Evolutionary conservation across 2,888 invertebrate species (phyloP).

Genomic region (Mylabris sibirica): DNA sequence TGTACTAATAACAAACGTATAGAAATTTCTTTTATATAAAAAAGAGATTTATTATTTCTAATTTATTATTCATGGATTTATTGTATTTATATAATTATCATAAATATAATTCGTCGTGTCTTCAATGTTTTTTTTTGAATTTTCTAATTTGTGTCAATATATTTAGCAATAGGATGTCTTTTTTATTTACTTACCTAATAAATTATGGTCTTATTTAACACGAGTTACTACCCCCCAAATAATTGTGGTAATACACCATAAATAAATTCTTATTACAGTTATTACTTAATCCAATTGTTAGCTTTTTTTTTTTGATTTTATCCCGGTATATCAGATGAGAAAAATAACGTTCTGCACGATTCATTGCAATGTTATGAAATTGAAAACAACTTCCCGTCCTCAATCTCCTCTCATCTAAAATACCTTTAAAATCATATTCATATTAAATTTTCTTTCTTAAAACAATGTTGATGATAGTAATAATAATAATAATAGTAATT

Average conservation of each 20-base stretch:
- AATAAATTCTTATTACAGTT: no score
- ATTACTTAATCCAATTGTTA: neutral
- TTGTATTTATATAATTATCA: no score
- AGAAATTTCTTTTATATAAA: neutral
- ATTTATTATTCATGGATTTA: no score
- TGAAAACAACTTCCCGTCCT: slow-evolving; percentile 10
- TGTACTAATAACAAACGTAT: neutral
- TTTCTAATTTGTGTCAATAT: no score
- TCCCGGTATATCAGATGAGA: neutral
- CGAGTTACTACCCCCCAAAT: no score
- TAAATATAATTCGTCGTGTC: no score
- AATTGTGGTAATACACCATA: no score
- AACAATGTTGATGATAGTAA: neutral
- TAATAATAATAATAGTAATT: neutral
- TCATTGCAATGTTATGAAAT: neutral
- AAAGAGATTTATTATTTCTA: no score
- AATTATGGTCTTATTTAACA: no score
- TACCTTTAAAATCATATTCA: neutral
- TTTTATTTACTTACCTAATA: no score
- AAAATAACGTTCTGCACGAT: slow-evolving; percentile 11
- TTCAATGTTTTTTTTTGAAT: no score
- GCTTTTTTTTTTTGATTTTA: neutral
- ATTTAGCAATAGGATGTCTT: no score
- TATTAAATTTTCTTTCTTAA: neutral
- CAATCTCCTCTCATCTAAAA: neutral